Base-by-base conservation (phyloP, 2,113 vertebrate genomes). In the Xiphophorus maculatus region DNA sequence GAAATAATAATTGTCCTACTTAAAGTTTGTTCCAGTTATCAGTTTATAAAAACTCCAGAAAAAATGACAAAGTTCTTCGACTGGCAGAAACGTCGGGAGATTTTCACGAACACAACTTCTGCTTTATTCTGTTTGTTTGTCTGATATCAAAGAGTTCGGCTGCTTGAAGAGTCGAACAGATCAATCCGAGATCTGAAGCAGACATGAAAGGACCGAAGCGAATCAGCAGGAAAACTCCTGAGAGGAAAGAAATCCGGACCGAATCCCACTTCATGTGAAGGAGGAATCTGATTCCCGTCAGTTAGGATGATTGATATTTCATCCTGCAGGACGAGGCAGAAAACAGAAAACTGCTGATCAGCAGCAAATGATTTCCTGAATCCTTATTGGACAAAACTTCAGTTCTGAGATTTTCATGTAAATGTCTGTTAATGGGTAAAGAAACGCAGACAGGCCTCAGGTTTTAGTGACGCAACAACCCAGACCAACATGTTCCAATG, bases 101-200 rank as follows among this genome's bases (percentile, higher is more conserved):
- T 70, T 65, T 11, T 5, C 8, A 51, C 44, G 5, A 4, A 48
- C 5, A 40, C 9, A 1, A n/a, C 9, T 6, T 61, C 15, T 29
- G 33, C 54, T 65, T 74, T 61, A 74, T 66, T 0, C 14, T 8
- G 42, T 77, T 69, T 82, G 58, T 73, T 73, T 66, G 58, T 62
- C 29, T 40, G 17, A 12, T 58, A 63, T 44, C 60, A 29, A 66
- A 64, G 6, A 54, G 64, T 40, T 51, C 33, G 35, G 25, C 15
- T 42, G 22, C 48, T 5, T 42, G 42, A 62, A 42, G 42, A 69
- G 42, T 74, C n/a, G 22, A 40, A 61, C 22, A 14, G 62, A 71
- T 71, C 63, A 60, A 60, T 25, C 28, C 3, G 2, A 1, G 30
- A 32, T 60, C 64, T 63, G 65, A 69, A 28, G 35, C 28, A 15